phyloP scores from a whole-genome alignment of 2,797 vertebrate genomes.

The Pipistrellus kuhlii region DNA sequence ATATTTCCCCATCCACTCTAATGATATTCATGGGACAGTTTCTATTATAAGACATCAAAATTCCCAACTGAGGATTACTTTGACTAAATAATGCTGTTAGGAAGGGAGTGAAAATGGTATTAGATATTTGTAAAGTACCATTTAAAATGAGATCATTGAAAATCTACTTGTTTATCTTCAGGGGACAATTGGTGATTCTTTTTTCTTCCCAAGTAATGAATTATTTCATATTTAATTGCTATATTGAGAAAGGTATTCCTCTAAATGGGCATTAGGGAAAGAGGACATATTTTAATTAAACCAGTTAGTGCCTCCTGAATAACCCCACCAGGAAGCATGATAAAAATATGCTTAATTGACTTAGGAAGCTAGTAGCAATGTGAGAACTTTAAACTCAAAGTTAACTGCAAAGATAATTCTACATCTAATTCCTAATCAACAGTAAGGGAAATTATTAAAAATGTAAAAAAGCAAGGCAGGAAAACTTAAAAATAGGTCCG shows the following conservation, averaged over 20 bases:
- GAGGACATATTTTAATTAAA: slow-evolving; percentile 84
- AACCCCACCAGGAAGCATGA: slow-evolving; percentile 76
- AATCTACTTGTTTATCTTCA: slow-evolving; percentile 75
- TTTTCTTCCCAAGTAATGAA: slow-evolving; percentile 72
- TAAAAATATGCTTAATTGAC: slow-evolving; percentile 77
- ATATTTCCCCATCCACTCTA: not conserved
- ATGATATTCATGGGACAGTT: slow-evolving; percentile 9
- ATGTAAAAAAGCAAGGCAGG: slow-evolving; percentile 20
- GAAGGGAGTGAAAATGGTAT: slow-evolving; percentile 44
- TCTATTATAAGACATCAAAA: slow-evolving; percentile 41
- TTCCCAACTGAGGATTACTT: not conserved
- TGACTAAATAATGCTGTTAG: not conserved
- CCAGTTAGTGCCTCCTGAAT: slow-evolving; percentile 75
- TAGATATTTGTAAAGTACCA: slow-evolving; percentile 68
- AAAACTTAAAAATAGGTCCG: not conserved
- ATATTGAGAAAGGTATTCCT: slow-evolving; percentile 78
- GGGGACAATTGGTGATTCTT: slow-evolving; percentile 67
- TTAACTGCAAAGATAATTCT: slow-evolving; percentile 63
- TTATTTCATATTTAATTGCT: slow-evolving; percentile 79
- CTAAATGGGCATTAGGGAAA: slow-evolving; percentile 77
- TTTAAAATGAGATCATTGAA: slow-evolving; percentile 73
- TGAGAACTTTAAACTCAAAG: slow-evolving; percentile 69
- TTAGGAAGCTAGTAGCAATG: slow-evolving; percentile 70
- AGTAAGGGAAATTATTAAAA: slow-evolving; percentile 21
- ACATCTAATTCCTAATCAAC: slow-evolving; percentile 55